These are phyloP conservation scores for Sapayoa aenigma DNA, from an alignment of 2,113 vertebrate genomes.

Conservation along the genomic window DNA sequence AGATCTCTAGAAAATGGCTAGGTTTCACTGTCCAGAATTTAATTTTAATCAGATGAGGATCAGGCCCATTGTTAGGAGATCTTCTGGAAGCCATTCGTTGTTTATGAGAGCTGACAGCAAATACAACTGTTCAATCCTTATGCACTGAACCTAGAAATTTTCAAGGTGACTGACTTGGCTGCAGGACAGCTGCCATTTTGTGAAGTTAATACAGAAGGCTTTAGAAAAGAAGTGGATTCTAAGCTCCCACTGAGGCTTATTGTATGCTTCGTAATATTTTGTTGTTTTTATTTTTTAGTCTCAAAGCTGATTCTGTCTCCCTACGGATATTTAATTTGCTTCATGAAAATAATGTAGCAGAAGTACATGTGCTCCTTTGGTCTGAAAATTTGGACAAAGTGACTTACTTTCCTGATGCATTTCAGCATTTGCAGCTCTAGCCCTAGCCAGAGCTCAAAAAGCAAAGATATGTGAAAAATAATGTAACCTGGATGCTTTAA, in stretches of 20 bases:
- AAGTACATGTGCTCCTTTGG: background rate
- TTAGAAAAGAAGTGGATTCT: background rate
- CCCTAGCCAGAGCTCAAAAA: background rate
- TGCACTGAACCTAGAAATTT: slow-evolving; percentile 22
- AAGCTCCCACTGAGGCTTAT: background rate
- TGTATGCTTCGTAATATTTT: background rate
- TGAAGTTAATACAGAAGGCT: background rate
- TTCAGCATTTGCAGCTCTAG: background rate
- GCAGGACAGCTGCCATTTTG: background rate
- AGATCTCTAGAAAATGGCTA: background rate
- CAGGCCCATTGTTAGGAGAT: background rate
- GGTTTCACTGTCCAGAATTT: background rate
- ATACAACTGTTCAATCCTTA: background rate
- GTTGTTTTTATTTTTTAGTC: background rate
- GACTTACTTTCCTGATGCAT: background rate
- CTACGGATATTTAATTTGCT: background rate
- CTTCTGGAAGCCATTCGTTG: background rate
- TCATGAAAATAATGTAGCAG: background rate
- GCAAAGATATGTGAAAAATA: background rate
- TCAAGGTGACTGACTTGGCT: slow-evolving; percentile 47
- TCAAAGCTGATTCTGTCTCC: background rate
- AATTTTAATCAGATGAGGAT: slow-evolving; percentile 17
- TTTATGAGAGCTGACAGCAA: slow-evolving; percentile 45
- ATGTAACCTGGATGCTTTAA: background rate
- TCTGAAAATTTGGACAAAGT: background rate